phyloP scores from a whole-genome alignment of 2,113 vertebrate genomes.

The Rhodinocichla rosea region DNA sequence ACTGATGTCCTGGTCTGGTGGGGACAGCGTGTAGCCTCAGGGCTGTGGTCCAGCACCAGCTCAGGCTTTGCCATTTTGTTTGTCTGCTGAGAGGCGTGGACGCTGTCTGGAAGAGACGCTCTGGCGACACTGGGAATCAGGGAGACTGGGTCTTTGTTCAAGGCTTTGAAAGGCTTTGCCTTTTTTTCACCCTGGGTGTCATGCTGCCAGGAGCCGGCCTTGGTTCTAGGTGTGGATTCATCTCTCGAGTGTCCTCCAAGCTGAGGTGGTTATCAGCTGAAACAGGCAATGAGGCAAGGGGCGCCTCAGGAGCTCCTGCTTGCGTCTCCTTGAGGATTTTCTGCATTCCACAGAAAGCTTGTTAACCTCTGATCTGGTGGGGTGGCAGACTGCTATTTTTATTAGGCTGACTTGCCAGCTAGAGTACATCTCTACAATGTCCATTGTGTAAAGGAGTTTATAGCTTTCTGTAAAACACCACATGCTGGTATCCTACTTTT shows the following conservation, averaged over 20 bases:
- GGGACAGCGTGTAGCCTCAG: background rate
- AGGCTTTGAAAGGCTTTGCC: background rate
- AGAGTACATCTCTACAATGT: background rate
- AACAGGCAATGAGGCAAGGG: slow-evolving; percentile 16
- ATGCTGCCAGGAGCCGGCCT: background rate
- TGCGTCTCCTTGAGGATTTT: background rate
- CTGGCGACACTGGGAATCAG: rapidly evolving
- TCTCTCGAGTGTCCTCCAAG: background rate
- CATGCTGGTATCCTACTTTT: background rate
- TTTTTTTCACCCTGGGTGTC: background rate
- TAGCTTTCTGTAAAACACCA: background rate
- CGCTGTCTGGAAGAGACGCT: rapidly evolving
- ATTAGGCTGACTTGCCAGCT: background rate
- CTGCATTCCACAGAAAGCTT: background rate
- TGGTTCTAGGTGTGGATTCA: slow-evolving; percentile 2
- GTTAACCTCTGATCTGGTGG: background rate
- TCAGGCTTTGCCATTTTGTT: background rate
- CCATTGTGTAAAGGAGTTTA: background rate
- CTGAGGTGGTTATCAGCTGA: slow-evolving; percentile 40
- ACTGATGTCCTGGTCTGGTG: background rate
- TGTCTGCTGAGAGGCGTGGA: rapidly evolving
- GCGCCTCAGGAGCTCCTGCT: background rate
- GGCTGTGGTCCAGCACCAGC: background rate
- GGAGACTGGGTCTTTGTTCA: background rate
- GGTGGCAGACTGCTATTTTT: background rate